Conservation (phyloP, 1,140 invertebrate genomes). For the Drosophila carrolli region DNA sequence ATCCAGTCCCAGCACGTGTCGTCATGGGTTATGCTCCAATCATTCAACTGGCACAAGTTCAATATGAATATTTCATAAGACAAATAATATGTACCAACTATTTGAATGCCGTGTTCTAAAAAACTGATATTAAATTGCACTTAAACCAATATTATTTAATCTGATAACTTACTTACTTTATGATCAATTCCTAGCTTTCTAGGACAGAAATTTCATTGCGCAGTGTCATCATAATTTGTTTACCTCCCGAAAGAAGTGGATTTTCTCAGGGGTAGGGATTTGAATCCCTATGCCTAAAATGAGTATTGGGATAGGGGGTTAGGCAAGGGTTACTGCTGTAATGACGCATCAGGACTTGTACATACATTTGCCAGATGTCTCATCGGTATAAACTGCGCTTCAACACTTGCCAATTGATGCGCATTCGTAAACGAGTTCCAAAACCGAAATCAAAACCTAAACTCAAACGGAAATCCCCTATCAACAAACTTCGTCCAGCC, state of each 20-base stretch:
- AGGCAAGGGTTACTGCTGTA: conserved; percentile 38
- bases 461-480: conserved; percentile 10
- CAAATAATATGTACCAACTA: too few species aligned
- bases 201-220: background rate
- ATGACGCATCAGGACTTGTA: conserved; percentile 72
- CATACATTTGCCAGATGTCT: conserved; percentile 63
- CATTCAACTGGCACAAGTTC: conserved; percentile 9
- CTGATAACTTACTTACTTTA: too few species aligned
- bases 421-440: conserved; percentile 54
- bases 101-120: too few species aligned
- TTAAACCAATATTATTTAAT: too few species aligned
- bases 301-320: conserved; percentile 21
- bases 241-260: conserved; percentile 12
- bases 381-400: conserved; percentile 27
- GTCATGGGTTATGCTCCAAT: conserved; percentile 18
- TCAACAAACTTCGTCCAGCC: conserved; percentile 11
- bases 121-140: too few species aligned
- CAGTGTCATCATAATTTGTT: conserved; percentile 34
- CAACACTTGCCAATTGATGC: conserved; percentile 68
- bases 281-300: conserved; percentile 39
- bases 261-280: conserved; percentile 67
- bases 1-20: conserved; percentile 47
- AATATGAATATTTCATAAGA: background rate
- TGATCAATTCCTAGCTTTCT: too few species aligned
- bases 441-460: conserved; percentile 17